Conservation (phyloP, 64 coral and sea anemone species). For the Porites australiensis region DNA sequence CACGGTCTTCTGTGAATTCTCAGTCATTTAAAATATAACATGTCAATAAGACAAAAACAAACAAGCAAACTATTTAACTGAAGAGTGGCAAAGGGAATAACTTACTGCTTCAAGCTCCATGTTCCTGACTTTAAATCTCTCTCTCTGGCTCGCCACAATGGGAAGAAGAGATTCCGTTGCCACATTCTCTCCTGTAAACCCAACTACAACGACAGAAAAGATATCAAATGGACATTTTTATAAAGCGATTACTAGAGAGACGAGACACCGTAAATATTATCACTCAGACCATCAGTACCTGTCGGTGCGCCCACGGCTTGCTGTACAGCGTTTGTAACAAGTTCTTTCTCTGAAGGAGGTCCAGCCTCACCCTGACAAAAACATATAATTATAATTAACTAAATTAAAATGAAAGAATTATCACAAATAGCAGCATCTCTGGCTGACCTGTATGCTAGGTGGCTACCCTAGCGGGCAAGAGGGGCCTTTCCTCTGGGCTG, state of each 20-base stretch:
- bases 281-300: not conserved
- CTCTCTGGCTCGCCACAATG: constrained; percentile 94
- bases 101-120: constrained; percentile 97
- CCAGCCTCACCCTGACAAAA: constrained; percentile 87
- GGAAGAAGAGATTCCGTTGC: constrained; percentile 86
- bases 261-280: too few species aligned
- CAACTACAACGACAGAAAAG: not conserved
- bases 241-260: too few species aligned
- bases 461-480: too few species aligned
- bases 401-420: too few species aligned
- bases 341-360: constrained; percentile 89
- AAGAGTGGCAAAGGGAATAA: not conserved
- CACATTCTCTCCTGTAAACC: constrained; percentile 63
- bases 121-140: constrained; percentile 95
- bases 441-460: too few species aligned
- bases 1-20: too few species aligned
- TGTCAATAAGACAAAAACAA: too few species aligned
- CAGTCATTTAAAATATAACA: too few species aligned
- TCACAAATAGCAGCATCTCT: too few species aligned
- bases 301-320: constrained; percentile 42
- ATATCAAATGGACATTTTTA: not conserved
- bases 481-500: too few species aligned
- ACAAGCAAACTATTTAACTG: too few species aligned
- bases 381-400: not conserved
- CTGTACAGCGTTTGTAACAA: constrained; percentile 90